A percentile compares a stretch with the other conserved stretches of the same genome.
Conservation (phyloP, 2,113 vertebrate genomes). For the Thamnaconus septentrionalis region DNA sequence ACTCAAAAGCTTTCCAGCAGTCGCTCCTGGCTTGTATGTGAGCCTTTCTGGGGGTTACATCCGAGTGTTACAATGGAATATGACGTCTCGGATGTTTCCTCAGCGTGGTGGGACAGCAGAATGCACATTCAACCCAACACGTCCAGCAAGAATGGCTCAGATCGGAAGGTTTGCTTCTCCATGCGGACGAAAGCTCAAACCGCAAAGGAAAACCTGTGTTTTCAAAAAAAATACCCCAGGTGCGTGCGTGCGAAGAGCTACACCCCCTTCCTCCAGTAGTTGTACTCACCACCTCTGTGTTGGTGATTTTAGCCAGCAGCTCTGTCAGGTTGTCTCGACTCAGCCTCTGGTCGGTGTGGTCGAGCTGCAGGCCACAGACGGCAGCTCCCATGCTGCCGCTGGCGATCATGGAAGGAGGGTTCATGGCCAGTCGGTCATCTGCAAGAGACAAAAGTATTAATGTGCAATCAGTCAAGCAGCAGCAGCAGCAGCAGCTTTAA, state of each 20-base stretch:
- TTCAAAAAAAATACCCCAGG: too few species aligned
- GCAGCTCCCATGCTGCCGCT: slow-evolving; percentile 93
- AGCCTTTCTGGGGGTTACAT: too few species aligned
- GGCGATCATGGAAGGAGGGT: slow-evolving; percentile 96
- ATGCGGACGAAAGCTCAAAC: too few species aligned
- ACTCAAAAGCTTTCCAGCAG: background rate
- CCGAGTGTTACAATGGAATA: too few species aligned
- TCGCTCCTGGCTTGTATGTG: too few species aligned
- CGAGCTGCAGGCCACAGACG: slow-evolving; percentile 90
- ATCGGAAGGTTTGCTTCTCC: too few species aligned
- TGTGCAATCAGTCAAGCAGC: slow-evolving; percentile 19
- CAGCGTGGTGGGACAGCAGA: too few species aligned
- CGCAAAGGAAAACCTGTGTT: too few species aligned
- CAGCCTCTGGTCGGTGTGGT: slow-evolving; percentile 79
- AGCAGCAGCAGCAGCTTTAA: slow-evolving; percentile 8
- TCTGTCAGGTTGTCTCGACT: slow-evolving; percentile 84
- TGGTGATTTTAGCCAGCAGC: slow-evolving; percentile 94
- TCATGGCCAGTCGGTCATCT: slow-evolving; percentile 97
- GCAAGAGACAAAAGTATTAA: slow-evolving; percentile 28
- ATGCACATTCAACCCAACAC: too few species aligned
- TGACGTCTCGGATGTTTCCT: too few species aligned
- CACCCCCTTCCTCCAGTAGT: background rate
- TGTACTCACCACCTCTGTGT: slow-evolving; percentile 92
- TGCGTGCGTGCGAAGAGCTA: too few species aligned
- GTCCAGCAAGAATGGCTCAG: too few species aligned